Base-by-base conservation (phyloP, 2,113 vertebrate genomes). In the Corydoras sp. region DNA sequence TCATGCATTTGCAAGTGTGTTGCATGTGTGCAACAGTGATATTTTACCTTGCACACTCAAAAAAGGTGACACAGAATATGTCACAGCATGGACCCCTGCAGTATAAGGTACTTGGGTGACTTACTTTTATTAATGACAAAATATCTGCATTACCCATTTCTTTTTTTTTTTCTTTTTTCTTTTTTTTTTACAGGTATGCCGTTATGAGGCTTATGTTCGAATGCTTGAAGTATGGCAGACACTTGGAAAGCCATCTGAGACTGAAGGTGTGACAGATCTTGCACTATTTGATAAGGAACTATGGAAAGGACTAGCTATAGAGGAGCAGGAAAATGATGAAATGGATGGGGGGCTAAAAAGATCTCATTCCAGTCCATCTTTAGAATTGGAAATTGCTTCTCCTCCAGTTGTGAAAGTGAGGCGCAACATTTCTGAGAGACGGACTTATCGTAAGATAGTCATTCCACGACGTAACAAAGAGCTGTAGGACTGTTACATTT, bases 391-490 rank as follows among this genome's bases (percentile, higher is more conserved):
- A 0, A n/a, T 78, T 29, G 82, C 80, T 1, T 51, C 85, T 9
- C 79, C 85, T 0, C 76, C 87, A 0, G 75, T 88, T 0, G 72
- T 90, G 69, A 96, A 93, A 76, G 94, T 97, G 60, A 90, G 85
- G 67, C 89, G 94, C 30, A 95, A 96, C 80, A 89, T 96, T 80
- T 97, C 95, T 0, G 95, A 97, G 77, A 90, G 95, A 67, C 85
- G 95, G 58, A 95, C 93, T 0, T 94, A 94, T 65, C 86, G 94
- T 29, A 93, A 86, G 83, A 86, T 91, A 66, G 78, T 96, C 43
- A 72, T 90, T 48, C 92, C 92, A 2, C 90, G 87, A 14, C 84
- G 87, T 72, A 91, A 87, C 76, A 92, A 89, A 75, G 89, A 92
- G 73, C 72, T 86, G 62, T 96, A 86, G 90, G 48, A 29, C 58